Evolutionary conservation across 2,888 invertebrate genomes (phyloP).

Genomic region (Cheilosia grossa): DNA sequence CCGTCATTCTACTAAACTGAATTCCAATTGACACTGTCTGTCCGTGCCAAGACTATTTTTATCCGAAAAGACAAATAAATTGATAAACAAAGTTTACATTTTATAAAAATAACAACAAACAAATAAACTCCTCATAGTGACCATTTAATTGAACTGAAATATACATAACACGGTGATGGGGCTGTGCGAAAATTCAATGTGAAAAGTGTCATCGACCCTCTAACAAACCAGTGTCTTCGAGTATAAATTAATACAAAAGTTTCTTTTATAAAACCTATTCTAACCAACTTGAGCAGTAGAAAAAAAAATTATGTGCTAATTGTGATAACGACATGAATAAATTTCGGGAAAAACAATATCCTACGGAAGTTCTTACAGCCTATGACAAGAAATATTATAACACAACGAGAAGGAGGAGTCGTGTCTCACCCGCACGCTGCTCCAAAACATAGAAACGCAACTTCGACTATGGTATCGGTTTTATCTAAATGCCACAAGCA

Average conservation of each 20-base stretch:
- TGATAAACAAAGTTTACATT: slow-evolving; percentile 61
- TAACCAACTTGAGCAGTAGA: slow-evolving; percentile 24
- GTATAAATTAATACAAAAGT: slow-evolving; percentile 14
- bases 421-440: slow-evolving; percentile 34
- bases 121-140: neutral
- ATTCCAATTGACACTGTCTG: slow-evolving; percentile 33
- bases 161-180: neutral
- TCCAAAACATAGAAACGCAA: slow-evolving; percentile 33
- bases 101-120: slow-evolving; percentile 11
- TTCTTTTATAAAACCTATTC: neutral
- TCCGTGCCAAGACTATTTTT: slow-evolving; percentile 53
- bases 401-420: slow-evolving; percentile 30
- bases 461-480: slow-evolving; percentile 67
- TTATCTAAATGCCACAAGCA: slow-evolving; percentile 43
- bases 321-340: slow-evolving; percentile 67
- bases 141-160: neutral
- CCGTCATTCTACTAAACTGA: slow-evolving; percentile 41
- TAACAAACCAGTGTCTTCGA: slow-evolving; percentile 7
- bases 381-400: slow-evolving; percentile 45
- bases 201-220: slow-evolving; percentile 51
- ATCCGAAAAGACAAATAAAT: slow-evolving; percentile 42
- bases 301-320: slow-evolving; percentile 57
- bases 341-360: slow-evolving; percentile 69
- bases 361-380: slow-evolving; percentile 35
- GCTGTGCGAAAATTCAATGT: slow-evolving; percentile 13